phyloP scores from a whole-genome alignment of 2,888 invertebrate genomes.

The Poecilus cupreus region DNA sequence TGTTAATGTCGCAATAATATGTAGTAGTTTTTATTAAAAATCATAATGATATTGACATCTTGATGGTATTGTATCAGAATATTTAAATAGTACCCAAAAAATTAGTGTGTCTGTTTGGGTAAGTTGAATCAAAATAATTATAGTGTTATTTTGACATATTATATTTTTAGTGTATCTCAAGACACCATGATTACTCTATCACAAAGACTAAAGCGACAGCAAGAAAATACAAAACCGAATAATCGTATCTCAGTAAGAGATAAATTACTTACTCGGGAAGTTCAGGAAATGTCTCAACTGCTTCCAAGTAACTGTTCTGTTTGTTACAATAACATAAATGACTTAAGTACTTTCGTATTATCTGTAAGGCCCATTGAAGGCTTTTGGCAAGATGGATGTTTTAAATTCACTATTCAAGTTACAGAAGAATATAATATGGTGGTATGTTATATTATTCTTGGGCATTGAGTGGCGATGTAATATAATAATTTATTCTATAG shows the following conservation, averaged over 20 bases:
- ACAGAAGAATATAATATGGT: slow-evolving; percentile 98
- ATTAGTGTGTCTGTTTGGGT: background rate
- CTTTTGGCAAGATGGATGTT: slow-evolving; percentile 90
- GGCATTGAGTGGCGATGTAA: slow-evolving; percentile 20
- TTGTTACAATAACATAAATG: slow-evolving; percentile 87
- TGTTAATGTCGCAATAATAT: background rate
- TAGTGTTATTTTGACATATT: background rate
- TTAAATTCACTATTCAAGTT: slow-evolving; percentile 89
- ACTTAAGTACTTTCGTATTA: slow-evolving; percentile 86
- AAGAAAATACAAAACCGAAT: slow-evolving; percentile 65
- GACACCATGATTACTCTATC: slow-evolving; percentile 82
- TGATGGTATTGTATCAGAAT: background rate
- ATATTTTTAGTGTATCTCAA: background rate
- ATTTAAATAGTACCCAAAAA: background rate
- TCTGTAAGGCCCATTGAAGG: slow-evolving; percentile 90
- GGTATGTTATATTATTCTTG: slow-evolving; percentile 82
- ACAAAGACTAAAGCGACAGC: slow-evolving; percentile 79
- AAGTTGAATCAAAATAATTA: background rate
- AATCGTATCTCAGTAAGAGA: slow-evolving; percentile 86
- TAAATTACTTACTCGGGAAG: slow-evolving; percentile 87
- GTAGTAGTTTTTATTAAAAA: background rate
- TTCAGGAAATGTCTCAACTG: slow-evolving; percentile 90
- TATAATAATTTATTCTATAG: slow-evolving; percentile 74
- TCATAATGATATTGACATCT: background rate
- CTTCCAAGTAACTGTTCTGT: slow-evolving; percentile 87